Percentiles rank a stretch among this genome's conserved stretches.
These are phyloP conservation scores for Scaptomyza pallida DNA, from an alignment of 1,140 invertebrate species.

Conservation along the genomic window DNA sequence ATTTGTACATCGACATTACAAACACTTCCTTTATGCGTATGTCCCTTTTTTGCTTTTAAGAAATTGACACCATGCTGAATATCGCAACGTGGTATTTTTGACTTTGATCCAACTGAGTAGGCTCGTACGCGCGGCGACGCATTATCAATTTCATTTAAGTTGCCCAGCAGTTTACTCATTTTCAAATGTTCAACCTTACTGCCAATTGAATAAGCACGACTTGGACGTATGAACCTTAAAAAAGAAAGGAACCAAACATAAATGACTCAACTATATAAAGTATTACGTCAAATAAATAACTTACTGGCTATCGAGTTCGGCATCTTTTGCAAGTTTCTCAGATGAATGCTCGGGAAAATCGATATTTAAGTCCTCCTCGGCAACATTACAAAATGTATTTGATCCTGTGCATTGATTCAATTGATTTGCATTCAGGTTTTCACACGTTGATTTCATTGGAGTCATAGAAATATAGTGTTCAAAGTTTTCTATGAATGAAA, in stretches of 20 bases:
- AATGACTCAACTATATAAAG: neutral
- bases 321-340: constrained; percentile 52
- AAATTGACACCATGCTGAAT: constrained; percentile 58
- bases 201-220: constrained; percentile 94
- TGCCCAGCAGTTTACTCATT: constrained; percentile 62
- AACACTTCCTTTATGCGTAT: constrained; percentile 59
- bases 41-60: constrained; percentile 53
- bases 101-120: constrained; percentile 89
- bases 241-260: constrained; percentile 4
- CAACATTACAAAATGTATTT: constrained; percentile 20
- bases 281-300: constrained; percentile 5
- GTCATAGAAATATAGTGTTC: constrained; percentile 67
- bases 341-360: constrained; percentile 65
- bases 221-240: constrained; percentile 85
- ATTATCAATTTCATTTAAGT: constrained; percentile 64
- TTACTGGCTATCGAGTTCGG: constrained; percentile 61
- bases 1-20: constrained; percentile 53
- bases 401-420: constrained; percentile 32
- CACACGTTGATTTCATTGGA: constrained; percentile 49
- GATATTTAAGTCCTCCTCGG: constrained; percentile 35
- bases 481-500: constrained; percentile 40
- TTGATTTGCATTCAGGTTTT: constrained; percentile 40
- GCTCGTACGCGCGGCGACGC: constrained; percentile 86
- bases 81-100: constrained; percentile 84
- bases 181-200: constrained; percentile 88